Base-by-base conservation (phyloP, 2,797 vertebrate genomes). In the Oceanodroma leucorhoa region DNA sequence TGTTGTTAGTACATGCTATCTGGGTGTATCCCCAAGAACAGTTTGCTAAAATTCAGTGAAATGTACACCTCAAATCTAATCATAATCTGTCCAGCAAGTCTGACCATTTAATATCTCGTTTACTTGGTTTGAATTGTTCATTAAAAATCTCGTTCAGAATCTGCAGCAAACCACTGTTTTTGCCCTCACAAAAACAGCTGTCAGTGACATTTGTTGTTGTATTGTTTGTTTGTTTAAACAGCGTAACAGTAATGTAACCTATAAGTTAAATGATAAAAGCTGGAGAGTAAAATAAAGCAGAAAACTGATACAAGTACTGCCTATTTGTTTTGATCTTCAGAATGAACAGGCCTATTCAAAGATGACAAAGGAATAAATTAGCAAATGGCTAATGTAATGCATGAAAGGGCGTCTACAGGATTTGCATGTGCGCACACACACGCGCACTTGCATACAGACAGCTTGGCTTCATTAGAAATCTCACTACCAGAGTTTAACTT, bases 341-440 rank as follows among this genome's bases (percentile, higher is more conserved):
- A 87, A 92, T 78, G 71, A 97, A 94, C 41, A 96, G 85, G 88
- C 61, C 78, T 96, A 86, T 72, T 85, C 81, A 83, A 87, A 94
- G 94, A 95, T 79, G 83, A 91, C 93, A 97, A 92, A 95, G 72
- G 88, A 97, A 97, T 97, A 97, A 97, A 90, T 97, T 96, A 97
- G 93, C 90, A 90, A 89, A 95, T 73, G 94, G 87, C 85, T 92
- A 95, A 96, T 60, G 89, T 16, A 86, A 96, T 58, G 89, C 91
- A 85, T 10, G 62, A 67, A 89, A 86, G 66, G 88, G 79, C 16
- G 32, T 87, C 95, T 92, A 88, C 57, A 87, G 67, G 78, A 66
- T 90, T 55, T 64, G 69, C 87, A 76, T 24, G 87, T 71, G 83
- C 3, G 11, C 14, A 11, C 81, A 22, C 70, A 22, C 72, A 55